Percentiles rank a stretch among this genome's conserved stretches.
phyloP scores from a whole-genome alignment of 2,113 vertebrate species.

The Taxidea taxus region DNA sequence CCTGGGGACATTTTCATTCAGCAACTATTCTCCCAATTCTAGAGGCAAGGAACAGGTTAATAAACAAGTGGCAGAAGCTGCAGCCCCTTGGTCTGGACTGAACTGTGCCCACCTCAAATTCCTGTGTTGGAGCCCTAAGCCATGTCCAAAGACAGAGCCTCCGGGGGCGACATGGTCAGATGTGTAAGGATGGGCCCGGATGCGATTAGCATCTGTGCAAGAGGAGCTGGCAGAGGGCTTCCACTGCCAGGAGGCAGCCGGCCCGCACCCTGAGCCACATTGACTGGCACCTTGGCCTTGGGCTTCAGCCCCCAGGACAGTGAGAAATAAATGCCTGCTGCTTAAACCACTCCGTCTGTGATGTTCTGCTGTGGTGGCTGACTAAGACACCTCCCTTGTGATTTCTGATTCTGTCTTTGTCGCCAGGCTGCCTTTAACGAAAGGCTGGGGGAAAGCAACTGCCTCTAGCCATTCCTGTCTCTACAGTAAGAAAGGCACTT shows the following conservation, averaged over 20 bases:
- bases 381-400: no score
- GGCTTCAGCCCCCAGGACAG: not conserved
- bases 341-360: not conserved
- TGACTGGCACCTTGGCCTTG: not conserved
- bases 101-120: not conserved
- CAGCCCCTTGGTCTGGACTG: not conserved
- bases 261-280: not conserved
- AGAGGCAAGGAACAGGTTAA: not conserved
- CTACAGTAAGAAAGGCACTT: not conserved
- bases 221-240: not conserved
- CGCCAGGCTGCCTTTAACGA: accelerated
- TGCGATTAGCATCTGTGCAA: not conserved
- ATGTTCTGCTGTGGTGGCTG: accelerated
- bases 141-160: accelerated
- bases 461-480: not conserved
- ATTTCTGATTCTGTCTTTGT: not conserved
- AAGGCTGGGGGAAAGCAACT: accelerated
- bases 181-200: not conserved
- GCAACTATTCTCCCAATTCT: not conserved
- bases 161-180: no score
- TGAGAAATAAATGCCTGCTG: not conserved
- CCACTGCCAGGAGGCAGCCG: not conserved
- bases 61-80: not conserved
- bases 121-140: accelerated
- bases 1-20: accelerated